Conservation (phyloP, 2,113 vertebrate genomes). For the Brachirus orientalis region DNA sequence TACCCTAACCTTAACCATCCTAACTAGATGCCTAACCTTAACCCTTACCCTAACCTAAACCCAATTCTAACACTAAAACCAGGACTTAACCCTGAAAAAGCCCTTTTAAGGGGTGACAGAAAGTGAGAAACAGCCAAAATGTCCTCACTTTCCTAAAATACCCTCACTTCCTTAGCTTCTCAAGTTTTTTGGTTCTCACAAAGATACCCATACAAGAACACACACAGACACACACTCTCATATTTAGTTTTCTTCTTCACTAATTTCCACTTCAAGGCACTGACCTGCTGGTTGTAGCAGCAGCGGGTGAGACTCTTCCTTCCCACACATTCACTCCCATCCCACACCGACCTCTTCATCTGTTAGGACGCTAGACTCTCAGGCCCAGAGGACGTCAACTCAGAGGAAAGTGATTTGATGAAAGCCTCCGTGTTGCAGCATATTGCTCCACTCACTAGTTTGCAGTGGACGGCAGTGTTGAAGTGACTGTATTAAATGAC, state of each 20-base stretch:
- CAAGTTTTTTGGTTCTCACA: no score
- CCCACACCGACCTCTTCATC: constrained; percentile 54
- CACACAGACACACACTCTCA: constrained; percentile 20
- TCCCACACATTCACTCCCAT: constrained; percentile 49
- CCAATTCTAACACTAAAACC: no score
- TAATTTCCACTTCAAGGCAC: constrained; percentile 78
- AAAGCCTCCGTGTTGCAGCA: constrained; percentile 50
- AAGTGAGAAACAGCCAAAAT: no score
- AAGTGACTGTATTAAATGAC: constrained; percentile 33
- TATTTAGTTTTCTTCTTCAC: constrained; percentile 25
- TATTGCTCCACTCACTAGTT: constrained; percentile 48
- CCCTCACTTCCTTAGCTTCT: no score
- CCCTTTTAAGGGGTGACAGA: no score
- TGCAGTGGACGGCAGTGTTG: constrained; percentile 3
- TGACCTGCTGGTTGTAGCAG: constrained; percentile 53
- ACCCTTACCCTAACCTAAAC: no score
- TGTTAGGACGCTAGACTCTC: constrained; percentile 31
- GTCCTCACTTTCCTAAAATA: no score
- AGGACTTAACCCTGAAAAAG: no score
- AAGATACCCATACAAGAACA: constrained; percentile 22
- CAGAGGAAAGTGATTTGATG: constrained; percentile 46
- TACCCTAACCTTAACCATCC: no score
- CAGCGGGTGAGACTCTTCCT: constrained; percentile 40
- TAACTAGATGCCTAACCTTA: no score
- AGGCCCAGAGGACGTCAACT: constrained; percentile 47